These are phyloP conservation scores for Varanus salvator DNA, from an alignment of 2,113 vertebrate species.

Conservation along the genomic window DNA sequence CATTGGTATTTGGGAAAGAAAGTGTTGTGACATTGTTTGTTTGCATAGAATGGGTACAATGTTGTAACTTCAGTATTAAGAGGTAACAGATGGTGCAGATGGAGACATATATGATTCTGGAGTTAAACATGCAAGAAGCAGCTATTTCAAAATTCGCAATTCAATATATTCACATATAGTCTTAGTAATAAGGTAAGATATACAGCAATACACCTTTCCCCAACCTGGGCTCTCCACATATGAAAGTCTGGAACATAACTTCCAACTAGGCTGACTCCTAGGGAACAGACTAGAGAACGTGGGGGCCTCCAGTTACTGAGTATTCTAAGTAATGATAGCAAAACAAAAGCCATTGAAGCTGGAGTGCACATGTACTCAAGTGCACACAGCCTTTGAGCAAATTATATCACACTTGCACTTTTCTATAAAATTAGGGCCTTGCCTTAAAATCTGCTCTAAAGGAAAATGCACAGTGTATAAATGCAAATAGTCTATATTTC, in stretches of 20 bases:
- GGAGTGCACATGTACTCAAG: not conserved
- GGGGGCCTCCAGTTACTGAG: not conserved
- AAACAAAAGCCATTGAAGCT: not conserved
- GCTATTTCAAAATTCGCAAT: not conserved
- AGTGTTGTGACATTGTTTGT: not conserved
- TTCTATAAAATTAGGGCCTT: too few species aligned
- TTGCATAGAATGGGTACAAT: too few species aligned
- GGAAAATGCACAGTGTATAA: not conserved
- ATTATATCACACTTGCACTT: not conserved
- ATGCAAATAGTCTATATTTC: not conserved
- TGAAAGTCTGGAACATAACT: too few species aligned
- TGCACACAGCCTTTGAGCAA: not conserved
- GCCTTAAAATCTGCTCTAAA: slow-evolving; percentile 17
- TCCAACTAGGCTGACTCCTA: not conserved
- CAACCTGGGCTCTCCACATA: too few species aligned
- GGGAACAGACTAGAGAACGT: not conserved
- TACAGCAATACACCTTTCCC: too few species aligned
- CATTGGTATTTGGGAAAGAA: not conserved
- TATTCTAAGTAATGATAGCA: not conserved
- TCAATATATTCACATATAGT: not conserved
- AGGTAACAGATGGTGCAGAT: not conserved
- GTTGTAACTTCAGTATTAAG: not conserved
- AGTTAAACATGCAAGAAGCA: not conserved
- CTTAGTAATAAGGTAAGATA: not conserved
- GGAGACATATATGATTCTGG: not conserved